These are phyloP conservation scores for Ephydatia muelleri DNA, from an alignment of 37 sponge, comb jelly and placozoan genomes.

Conservation along the genomic window DNA sequence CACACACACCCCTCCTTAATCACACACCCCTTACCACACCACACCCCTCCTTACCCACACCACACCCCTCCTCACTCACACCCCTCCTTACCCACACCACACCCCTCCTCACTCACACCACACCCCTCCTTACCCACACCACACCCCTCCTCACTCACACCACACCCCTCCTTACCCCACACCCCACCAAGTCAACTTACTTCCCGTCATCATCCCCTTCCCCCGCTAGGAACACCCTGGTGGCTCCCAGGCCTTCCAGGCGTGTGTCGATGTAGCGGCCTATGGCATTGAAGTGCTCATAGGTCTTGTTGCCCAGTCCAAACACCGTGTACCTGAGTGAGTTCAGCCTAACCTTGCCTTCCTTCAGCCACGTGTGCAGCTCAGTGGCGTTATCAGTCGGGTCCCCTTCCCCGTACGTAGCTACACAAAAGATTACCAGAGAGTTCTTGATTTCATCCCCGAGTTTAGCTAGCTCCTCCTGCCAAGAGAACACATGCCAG, in stretches of 20 bases:
- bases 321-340: conserved; percentile 79
- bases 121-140: too few species aligned
- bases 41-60: too few species aligned
- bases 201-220: conserved; percentile 98
- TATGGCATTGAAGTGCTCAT: conserved; percentile 95
- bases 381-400: conserved; percentile 97
- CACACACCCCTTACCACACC: too few species aligned
- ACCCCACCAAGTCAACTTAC: conserved; percentile 37
- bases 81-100: too few species aligned
- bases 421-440: conserved; percentile 88
- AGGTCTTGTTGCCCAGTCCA: conserved; percentile 98
- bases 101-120: too few species aligned
- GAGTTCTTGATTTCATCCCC: conserved; percentile 65
- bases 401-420: conserved; percentile 98
- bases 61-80: too few species aligned
- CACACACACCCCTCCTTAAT: too few species aligned
- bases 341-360: conserved; percentile 9
- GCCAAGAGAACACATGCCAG: not conserved
- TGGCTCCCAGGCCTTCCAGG: conserved; percentile 76
- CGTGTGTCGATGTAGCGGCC: conserved; percentile 80
- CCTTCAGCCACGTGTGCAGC: conserved; percentile 83
- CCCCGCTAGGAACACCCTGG: conserved; percentile 72
- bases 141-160: too few species aligned
- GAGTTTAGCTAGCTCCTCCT: conserved; percentile 79
- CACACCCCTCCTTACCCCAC: too few species aligned